A percentile compares a stretch with the other conserved stretches of the same genome.
These are phyloP conservation scores for Cactoblastis cactorum DNA, from an alignment of 2,888 invertebrate species.

Conservation along the genomic window DNA sequence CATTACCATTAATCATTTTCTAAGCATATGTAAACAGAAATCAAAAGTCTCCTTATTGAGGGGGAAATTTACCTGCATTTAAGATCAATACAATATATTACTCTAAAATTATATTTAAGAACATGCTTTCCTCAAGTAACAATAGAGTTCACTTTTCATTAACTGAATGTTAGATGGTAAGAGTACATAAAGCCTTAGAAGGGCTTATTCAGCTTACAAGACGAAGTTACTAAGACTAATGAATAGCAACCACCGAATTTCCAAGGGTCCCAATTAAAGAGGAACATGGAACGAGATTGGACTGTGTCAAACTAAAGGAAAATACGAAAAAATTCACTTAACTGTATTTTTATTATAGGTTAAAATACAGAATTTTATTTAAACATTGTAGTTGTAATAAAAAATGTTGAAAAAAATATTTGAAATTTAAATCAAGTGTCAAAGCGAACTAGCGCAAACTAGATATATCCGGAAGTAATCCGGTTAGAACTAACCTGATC, in stretches of 20 bases:
- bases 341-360: neutral
- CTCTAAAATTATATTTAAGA: neutral
- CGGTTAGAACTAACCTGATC: constrained; percentile 37
- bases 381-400: too few species aligned
- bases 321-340: too few species aligned
- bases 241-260: constrained; percentile 23
- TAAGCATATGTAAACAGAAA: neutral
- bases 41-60: neutral
- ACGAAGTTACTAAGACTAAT: constrained; percentile 23
- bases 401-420: too few species aligned
- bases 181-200: constrained; percentile 23
- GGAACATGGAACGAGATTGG: neutral
- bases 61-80: constrained; percentile 9
- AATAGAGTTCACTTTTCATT: constrained; percentile 10
- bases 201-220: constrained; percentile 23
- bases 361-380: too few species aligned
- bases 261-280: constrained; percentile 19
- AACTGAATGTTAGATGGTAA: constrained; percentile 5
- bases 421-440: constrained; percentile 31
- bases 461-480: constrained; percentile 37
- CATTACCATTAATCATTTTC: neutral
- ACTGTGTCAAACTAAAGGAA: neutral
- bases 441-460: constrained; percentile 34
- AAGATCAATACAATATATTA: constrained; percentile 13
- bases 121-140: neutral